Percentiles rank a stretch among this genome's conserved stretches.
Evolutionary conservation across 2,113 vertebrate genomes (phyloP).

Genomic region (Neolamprologus variostigma): DNA sequence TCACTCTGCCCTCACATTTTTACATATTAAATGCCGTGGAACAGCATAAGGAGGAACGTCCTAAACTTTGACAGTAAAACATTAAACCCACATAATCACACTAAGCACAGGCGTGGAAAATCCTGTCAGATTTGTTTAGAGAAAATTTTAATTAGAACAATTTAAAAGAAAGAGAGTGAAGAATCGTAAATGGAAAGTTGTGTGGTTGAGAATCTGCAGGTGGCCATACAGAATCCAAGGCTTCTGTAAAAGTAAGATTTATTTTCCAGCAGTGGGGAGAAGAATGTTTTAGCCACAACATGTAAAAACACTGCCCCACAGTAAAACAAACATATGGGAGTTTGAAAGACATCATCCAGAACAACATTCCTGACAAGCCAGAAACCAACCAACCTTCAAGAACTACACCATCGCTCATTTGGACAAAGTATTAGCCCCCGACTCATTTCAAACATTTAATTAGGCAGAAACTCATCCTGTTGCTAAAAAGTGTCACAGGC

Average conservation of each 20-base stretch:
- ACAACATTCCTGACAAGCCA: background rate
- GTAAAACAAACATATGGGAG: background rate
- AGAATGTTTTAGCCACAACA: background rate
- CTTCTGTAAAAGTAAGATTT: background rate
- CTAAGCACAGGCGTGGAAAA: background rate
- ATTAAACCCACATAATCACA: background rate
- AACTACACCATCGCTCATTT: background rate
- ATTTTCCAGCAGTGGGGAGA: background rate
- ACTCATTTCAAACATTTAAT: background rate
- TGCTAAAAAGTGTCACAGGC: background rate
- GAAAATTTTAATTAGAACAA: background rate
- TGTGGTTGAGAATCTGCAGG: background rate
- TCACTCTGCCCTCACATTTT: background rate
- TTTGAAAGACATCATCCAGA: background rate
- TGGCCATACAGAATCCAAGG: background rate
- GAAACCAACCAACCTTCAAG: background rate
- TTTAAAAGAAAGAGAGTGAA: background rate
- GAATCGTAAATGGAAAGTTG: background rate
- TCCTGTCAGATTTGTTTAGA: background rate
- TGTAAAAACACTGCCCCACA: background rate
- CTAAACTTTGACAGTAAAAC: background rate
- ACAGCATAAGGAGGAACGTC: background rate
- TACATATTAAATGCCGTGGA: background rate
- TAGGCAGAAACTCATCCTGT: background rate
- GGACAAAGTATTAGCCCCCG: background rate